Base-by-base conservation (phyloP, 2,113 vertebrate genomes). In the Eurypyga helias region DNA sequence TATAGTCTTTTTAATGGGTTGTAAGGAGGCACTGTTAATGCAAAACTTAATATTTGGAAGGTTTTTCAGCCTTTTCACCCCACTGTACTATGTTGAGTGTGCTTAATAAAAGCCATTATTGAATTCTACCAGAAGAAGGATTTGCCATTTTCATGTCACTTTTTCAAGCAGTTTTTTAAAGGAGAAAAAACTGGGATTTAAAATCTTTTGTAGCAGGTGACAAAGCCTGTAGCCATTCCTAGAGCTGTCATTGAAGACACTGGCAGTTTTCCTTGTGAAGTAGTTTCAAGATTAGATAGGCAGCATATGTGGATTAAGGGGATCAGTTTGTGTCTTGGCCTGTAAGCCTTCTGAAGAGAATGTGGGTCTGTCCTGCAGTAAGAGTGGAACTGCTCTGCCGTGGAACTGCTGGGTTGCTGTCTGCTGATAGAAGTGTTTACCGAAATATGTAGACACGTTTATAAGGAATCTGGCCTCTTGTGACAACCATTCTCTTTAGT, bases 401-500 rank as follows among this genome's bases (percentile, higher is more conserved):
- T 90, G 79, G 55, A 85, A 41, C 51, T 76, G 33, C 38, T 71
- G n/a, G 48, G 48, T 87, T 67, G n/a, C 26, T 48, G 28, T 77
- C n/a, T 90, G 61, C 17, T 1, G 0, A 71, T 70, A 9, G 3
- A 45, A 67, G 14, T 20, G 9, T 28, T 89, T 87, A 38, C 57
- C 2, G 0, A 25, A 34, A 19, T 67, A 28, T 1, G 6, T 13
- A 26, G 34, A 45, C 25, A 49, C 10, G 10, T 86, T 61, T 67
- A 17, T 24, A 41, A 43, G 77, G 41, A 66, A 17, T 3, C 3
- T 38, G 51, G 51, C 31, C 10, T 84, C 55, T 73, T 33, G 43
- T 70, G 18, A 10, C 65, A 26, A 8, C 38, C 6, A 0, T 87
- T 84, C 0, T 0, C n/a, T 67, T 87, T 55, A 51, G 28, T 2